Conservation (phyloP, 2,113 vertebrate species). For the Himantopus leucocephalus region DNA sequence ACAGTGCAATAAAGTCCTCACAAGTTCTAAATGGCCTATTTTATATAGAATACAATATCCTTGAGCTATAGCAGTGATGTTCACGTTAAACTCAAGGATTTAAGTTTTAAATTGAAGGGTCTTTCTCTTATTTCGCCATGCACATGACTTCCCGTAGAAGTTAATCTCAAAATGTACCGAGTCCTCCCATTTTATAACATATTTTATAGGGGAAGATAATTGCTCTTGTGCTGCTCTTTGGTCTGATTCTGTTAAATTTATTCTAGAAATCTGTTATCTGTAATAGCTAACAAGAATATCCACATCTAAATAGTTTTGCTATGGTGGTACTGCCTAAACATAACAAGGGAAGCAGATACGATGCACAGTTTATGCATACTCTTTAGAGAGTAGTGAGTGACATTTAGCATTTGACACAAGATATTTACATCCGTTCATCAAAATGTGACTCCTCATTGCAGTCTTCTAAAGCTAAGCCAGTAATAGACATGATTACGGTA, state of each 20-base stretch:
- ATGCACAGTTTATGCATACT: slow-evolving; percentile 41
- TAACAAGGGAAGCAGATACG: slow-evolving; percentile 40
- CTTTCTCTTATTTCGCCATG: slow-evolving; percentile 41
- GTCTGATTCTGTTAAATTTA: slow-evolving; percentile 42
- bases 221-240: slow-evolving; percentile 27
- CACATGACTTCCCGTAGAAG: slow-evolving; percentile 57
- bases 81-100: slow-evolving; percentile 35
- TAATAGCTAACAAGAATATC: slow-evolving; percentile 65
- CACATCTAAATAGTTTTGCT: slow-evolving; percentile 56
- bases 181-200: slow-evolving; percentile 28
- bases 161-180: slow-evolving; percentile 58
- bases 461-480: slow-evolving; percentile 61
- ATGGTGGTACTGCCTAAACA: slow-evolving; percentile 31
- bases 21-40: slow-evolving; percentile 67
- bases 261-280: slow-evolving; percentile 54
- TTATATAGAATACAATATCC: slow-evolving; percentile 68
- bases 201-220: slow-evolving; percentile 55
- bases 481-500: slow-evolving; percentile 72
- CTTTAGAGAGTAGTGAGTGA: slow-evolving; percentile 56
- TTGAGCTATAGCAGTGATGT: slow-evolving; percentile 46
- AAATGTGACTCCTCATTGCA: slow-evolving; percentile 61
- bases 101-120: slow-evolving; percentile 55
- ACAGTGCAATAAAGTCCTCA: slow-evolving; percentile 63
- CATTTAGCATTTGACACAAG: slow-evolving; percentile 66
- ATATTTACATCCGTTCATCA: slow-evolving; percentile 71